phyloP scores from a whole-genome alignment of 2,113 vertebrate species.

The Tauraco erythrolophus region DNA sequence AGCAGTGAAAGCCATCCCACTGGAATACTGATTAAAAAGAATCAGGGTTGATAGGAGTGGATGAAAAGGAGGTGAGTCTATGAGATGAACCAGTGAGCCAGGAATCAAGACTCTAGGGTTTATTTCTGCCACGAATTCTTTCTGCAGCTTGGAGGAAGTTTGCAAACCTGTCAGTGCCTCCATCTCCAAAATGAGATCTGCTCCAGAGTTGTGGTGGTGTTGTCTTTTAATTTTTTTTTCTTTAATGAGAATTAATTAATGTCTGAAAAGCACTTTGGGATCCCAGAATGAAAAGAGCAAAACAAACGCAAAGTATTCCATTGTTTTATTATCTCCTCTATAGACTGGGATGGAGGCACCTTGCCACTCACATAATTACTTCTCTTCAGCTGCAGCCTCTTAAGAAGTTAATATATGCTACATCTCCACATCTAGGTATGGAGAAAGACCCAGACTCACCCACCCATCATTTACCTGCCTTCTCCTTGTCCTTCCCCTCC shows the following conservation, averaged over 20 bases:
- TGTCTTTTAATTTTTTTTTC: not conserved
- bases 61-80: not conserved
- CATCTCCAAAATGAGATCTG: not conserved
- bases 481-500: not conserved
- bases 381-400: slow-evolving; percentile 56
- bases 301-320: slow-evolving; percentile 38
- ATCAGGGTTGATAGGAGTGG: not conserved
- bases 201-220: not conserved
- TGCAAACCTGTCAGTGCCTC: not conserved
- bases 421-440: slow-evolving; percentile 36
- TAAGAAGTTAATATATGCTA: slow-evolving; percentile 36
- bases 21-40: slow-evolving; percentile 34
- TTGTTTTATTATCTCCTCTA: slow-evolving; percentile 26
- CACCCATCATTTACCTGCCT: not conserved
- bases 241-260: slow-evolving; percentile 44
- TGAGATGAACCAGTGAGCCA: not conserved
- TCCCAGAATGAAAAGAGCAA: slow-evolving; percentile 29
- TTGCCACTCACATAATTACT: slow-evolving; percentile 35
- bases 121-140: not conserved
- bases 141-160: not conserved
- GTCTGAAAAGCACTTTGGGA: slow-evolving; percentile 9
- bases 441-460: slow-evolving; percentile 11
- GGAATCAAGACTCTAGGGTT: not conserved
- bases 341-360: slow-evolving; percentile 1
- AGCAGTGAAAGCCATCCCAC: not conserved